Conservation (phyloP, 2,797 vertebrate genomes). For the Prionace glauca region DNA sequence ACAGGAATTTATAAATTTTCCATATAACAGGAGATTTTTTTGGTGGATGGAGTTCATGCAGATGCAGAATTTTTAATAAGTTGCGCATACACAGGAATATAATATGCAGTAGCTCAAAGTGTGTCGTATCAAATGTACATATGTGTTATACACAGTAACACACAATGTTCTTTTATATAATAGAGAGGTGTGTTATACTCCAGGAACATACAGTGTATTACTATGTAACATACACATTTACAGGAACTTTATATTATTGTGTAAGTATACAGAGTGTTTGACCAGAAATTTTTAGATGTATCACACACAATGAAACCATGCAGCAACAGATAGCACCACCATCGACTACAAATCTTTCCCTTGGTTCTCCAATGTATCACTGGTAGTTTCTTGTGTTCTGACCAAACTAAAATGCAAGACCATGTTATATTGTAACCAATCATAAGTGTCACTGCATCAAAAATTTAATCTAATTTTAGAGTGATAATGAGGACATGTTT, state of each 20-base stretch:
- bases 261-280: not conserved
- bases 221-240: not conserved
- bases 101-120: not conserved
- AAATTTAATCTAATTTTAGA: not conserved
- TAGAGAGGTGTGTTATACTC: not conserved
- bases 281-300: not conserved
- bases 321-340: not conserved
- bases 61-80: not conserved
- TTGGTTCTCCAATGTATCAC: no score
- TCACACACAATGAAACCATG: not conserved
- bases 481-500: not conserved
- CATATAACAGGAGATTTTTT: not conserved
- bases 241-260: not conserved
- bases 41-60: not conserved
- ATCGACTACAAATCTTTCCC: not conserved
- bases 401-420: not conserved
- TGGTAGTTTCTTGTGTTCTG: no score
- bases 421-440: not conserved
- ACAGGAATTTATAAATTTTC: not conserved
- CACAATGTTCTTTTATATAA: not conserved
- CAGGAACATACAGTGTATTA: not conserved
- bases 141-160: not conserved
- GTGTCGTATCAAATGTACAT: not conserved
- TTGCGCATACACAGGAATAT: not conserved
- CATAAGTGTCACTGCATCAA: not conserved